Base-by-base conservation (phyloP, 2,888 invertebrate genomes). In the Trypoxylon attenuatum region DNA sequence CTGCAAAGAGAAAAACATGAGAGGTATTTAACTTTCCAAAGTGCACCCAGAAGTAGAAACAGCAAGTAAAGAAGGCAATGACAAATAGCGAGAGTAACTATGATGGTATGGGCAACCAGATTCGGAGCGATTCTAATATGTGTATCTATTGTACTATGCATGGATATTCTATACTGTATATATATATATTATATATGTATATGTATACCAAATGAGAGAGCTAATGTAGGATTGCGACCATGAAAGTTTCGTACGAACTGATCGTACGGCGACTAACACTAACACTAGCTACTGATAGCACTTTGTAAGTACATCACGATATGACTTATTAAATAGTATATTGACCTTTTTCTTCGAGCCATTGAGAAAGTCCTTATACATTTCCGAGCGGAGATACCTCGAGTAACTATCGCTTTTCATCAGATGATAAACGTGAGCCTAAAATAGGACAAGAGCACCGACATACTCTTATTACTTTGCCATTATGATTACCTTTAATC, bases 391-490 rank as follows among this genome's bases (percentile, higher is more conserved):
- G 53, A 99, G 90, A 87, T 99, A 99, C 77, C 99, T 91, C 54
- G 98, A 98, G 87, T 99, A 99, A 84, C 97, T 98, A 89, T 99
- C 99, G 73, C 96, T 97, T 87, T 99, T 99, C 99, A 99, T 99
- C 78, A 99, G 90, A 84, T 98, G 97, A 88, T 98, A 99, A 33
- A 99, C 98, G 88, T 99, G 99, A 5, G 97, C 96, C 97, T 97
- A 89, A 8, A 88, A 85, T 61, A 61, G 21, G 47, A 72, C 27
- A 60, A 67, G 41, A 68, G 10, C 45, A 68, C 52, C 29, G 47
- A 50, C 16, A 68, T 29, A 50, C 21, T 68, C 47, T 51, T 50
- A 51, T 60, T 55, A 68, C 2, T 19, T 42, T 23, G 13, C 5
- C 22, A 6, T 18, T 18, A 21, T 50, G 38, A 10, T 49, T 53